phyloP scores from a whole-genome alignment of 53 echinoderm and acorn worm species.

The Antedon mediterranea region DNA sequence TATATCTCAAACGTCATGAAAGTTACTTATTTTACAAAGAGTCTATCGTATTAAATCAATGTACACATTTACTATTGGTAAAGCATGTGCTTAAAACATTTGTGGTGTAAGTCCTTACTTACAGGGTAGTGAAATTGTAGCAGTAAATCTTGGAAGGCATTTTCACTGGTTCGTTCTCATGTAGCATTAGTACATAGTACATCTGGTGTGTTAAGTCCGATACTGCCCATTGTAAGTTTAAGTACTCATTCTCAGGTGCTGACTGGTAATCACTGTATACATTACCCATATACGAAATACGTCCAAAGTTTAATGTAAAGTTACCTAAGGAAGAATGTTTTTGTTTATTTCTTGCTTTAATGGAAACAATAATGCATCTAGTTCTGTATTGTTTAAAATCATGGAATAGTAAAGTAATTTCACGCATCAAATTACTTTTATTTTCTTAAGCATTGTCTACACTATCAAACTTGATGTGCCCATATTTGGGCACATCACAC shows the following conservation, averaged over 20 bases:
- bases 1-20: too few relatives aligned
- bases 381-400: too few relatives aligned
- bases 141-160: conserved; percentile 30
- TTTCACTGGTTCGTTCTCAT: conserved; percentile 29
- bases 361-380: too few relatives aligned
- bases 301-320: conserved; percentile 41
- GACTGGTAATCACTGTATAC: conserved; percentile 11
- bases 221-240: conserved; percentile 58
- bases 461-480: too few relatives aligned
- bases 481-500: too few relatives aligned
- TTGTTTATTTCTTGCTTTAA: not conserved
- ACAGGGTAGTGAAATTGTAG: conserved; percentile 46
- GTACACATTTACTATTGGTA: too few relatives aligned
- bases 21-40: too few relatives aligned
- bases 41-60: too few relatives aligned
- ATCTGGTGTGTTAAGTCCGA: conserved; percentile 46
- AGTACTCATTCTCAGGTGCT: conserved; percentile 18
- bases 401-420: too few relatives aligned
- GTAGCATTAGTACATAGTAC: conserved; percentile 53
- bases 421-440: too few relatives aligned
- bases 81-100: too few relatives aligned
- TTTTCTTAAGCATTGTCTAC: too few relatives aligned
- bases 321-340: conserved; percentile 14
- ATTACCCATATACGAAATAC: conserved; percentile 47
- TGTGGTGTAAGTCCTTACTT: not conserved